Evolutionary conservation across 2,888 invertebrate species (phyloP).

Genomic region (Rhagonycha fulva): DNA sequence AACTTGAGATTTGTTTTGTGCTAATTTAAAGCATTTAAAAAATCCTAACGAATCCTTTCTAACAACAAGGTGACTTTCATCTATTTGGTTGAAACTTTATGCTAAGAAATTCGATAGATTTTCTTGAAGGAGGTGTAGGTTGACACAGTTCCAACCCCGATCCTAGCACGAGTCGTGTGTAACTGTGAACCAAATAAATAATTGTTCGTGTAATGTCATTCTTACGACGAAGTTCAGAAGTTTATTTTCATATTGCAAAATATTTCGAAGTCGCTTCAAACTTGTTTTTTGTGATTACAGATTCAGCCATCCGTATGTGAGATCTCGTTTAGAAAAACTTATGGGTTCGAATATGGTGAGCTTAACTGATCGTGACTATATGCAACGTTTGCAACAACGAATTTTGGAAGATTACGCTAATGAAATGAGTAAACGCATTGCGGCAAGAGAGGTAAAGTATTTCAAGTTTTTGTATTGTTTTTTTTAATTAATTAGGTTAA

Average conservation of each 20-base stretch:
- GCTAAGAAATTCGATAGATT: not conserved
- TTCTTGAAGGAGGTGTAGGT: slow-evolving; percentile 20
- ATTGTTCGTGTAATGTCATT: slow-evolving; percentile 9
- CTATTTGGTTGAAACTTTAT: not conserved
- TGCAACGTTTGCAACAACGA: slow-evolving; percentile 67
- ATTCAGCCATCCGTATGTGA: slow-evolving; percentile 66
- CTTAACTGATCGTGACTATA: slow-evolving; percentile 69
- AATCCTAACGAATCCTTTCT: not conserved
- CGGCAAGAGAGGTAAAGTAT: slow-evolving; percentile 67
- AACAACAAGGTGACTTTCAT: not conserved
- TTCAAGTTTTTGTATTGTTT: slow-evolving; percentile 36
- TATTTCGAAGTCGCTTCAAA: not conserved
- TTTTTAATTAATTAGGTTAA: not conserved
- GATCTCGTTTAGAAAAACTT: slow-evolving; percentile 67
- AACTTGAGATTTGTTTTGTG: not conserved
- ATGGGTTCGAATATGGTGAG: slow-evolving; percentile 72
- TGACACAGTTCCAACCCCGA: slow-evolving; percentile 35
- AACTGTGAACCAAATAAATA: slow-evolving; percentile 9
- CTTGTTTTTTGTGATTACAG: slow-evolving; percentile 6
- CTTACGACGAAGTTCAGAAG: not conserved
- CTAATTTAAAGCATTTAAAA: not conserved
- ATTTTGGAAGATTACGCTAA: slow-evolving; percentile 68
- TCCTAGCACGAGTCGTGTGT: slow-evolving; percentile 33
- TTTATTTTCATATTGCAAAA: not conserved
- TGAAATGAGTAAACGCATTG: slow-evolving; percentile 66